Percentiles rank a stretch among this genome's conserved stretches.
These are phyloP conservation scores for Oligia fasciuncula DNA, from an alignment of 2,888 invertebrate species.

Conservation along the genomic window DNA sequence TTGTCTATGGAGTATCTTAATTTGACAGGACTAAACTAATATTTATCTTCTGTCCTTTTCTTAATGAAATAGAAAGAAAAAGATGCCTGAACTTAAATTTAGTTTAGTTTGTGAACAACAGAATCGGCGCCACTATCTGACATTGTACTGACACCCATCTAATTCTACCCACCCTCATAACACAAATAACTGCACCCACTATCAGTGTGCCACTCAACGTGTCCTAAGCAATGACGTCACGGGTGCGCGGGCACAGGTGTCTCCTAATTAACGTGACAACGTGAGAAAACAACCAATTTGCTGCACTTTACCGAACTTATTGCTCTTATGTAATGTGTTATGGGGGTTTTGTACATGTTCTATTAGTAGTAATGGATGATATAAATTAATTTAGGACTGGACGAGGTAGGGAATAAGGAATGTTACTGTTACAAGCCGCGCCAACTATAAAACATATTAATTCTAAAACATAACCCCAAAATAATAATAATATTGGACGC, in stretches of 20 bases:
- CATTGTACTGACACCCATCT: slow-evolving; percentile 1
- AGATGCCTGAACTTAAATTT: too few relatives aligned
- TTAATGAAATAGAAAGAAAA: too few relatives aligned
- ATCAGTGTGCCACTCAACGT: slow-evolving; percentile 39
- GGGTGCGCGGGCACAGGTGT: slow-evolving; percentile 73
- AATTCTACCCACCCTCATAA: slow-evolving; percentile 30
- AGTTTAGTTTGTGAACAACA: too few relatives aligned
- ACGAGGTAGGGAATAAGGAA: neutral
- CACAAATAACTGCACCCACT: slow-evolving; percentile 34
- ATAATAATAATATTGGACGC: too few relatives aligned
- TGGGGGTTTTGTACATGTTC: slow-evolving; percentile 25
- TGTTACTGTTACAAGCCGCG: neutral
- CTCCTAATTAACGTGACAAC: slow-evolving; percentile 71
- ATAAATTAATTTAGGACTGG: slow-evolving; percentile 4
- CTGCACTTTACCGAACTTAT: slow-evolving; percentile 65
- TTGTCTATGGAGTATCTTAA: too few relatives aligned
- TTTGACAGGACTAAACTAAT: too few relatives aligned
- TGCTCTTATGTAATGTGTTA: slow-evolving; percentile 35
- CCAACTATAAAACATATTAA: neutral
- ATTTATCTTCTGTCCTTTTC: too few relatives aligned
- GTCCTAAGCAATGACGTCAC: slow-evolving; percentile 62
- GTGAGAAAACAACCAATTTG: slow-evolving; percentile 78
- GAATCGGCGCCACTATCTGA: too few relatives aligned
- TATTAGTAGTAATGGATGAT: slow-evolving; percentile 20
- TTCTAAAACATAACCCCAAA: too few relatives aligned